Conservation (phyloP, 2,113 vertebrate species). For the Sinocyclocheilus rhinocerous region DNA sequence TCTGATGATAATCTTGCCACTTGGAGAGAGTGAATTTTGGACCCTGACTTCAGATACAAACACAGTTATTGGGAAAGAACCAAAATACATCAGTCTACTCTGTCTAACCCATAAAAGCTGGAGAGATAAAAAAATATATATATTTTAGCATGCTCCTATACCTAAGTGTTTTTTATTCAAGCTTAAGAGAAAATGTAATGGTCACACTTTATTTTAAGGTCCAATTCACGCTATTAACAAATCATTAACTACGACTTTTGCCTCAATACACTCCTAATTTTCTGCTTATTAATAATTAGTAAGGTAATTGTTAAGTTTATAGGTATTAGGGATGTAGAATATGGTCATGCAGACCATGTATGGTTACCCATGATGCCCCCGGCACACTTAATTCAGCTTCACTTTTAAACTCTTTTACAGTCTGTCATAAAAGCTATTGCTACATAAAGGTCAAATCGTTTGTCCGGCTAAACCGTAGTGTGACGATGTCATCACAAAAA, state of each 20-base stretch:
- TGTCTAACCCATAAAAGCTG: not conserved
- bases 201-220: too few relatives aligned
- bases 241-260: too few relatives aligned
- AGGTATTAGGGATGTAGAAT: too few relatives aligned
- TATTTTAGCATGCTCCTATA: not conserved
- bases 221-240: too few relatives aligned
- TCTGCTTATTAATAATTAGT: too few relatives aligned
- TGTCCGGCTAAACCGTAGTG: not conserved
- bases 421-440: constrained; percentile 9
- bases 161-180: not conserved
- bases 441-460: constrained; percentile 9
- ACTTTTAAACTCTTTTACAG: not conserved
- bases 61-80: too few relatives aligned
- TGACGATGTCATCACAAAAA: too few relatives aligned
- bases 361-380: constrained; percentile 81
- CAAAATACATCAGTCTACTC: not conserved
- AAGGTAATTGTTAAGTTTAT: too few relatives aligned
- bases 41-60: not conserved
- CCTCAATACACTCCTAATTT: too few relatives aligned
- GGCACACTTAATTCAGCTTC: not conserved
- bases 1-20: too few relatives aligned
- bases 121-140: not conserved
- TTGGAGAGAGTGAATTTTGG: not conserved
- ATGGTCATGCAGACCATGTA: constrained; percentile 82
- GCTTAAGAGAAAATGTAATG: not conserved